Evolutionary conservation across 2,797 vertebrate genomes (phyloP), one percentile per base, ranked within the genome.

Genomic region (Crenuchus spilurus): DNA sequence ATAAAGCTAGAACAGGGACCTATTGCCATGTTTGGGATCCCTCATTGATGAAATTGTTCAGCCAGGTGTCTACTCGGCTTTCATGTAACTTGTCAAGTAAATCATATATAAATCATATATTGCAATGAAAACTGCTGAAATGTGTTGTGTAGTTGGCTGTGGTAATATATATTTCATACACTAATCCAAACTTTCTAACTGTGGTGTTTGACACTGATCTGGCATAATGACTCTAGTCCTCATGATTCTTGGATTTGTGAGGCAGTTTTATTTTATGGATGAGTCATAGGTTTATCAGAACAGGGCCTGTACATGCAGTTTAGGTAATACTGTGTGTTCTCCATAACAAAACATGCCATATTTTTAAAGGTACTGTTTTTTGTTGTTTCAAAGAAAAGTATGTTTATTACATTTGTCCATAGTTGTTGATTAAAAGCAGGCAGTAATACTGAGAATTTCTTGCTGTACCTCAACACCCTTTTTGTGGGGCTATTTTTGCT

Each of bases 321-420:
- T 65, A 61, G 52, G 81, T 54, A 46, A 60, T 20, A 62, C 44
- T 39, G 33, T 76, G 63, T 80, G 28, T 41, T 55, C 66, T 33
- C 37, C 44, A 80, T 82, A 64, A 87, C 78, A 85, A 82, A 65
- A 31, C 72, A 74, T 77, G 42, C 42, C 31, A 31, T 61, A 49
- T 44, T 72, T 81, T 68, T 52, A 65, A 69, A 20, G 71, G 65
- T 64, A 41, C n/a, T n/a, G n/a, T 62, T 87, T 76, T 86, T 82
- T 84, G 87, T 88, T 86, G 82, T 78, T 70, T 76, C 61, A 39
- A 61, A 71, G 31, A 58, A 51, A 69, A 60, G 75, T 61, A 58
- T 44, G 33, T 86, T 49, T 48, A 44, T 82, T 80, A 66, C 69
- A 70, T 51, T 75, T 72, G 60, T 37, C 65, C 69, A 35, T 62